phyloP scores from a whole-genome alignment of 2,113 vertebrate species.

The Pachycephala philippinensis region DNA sequence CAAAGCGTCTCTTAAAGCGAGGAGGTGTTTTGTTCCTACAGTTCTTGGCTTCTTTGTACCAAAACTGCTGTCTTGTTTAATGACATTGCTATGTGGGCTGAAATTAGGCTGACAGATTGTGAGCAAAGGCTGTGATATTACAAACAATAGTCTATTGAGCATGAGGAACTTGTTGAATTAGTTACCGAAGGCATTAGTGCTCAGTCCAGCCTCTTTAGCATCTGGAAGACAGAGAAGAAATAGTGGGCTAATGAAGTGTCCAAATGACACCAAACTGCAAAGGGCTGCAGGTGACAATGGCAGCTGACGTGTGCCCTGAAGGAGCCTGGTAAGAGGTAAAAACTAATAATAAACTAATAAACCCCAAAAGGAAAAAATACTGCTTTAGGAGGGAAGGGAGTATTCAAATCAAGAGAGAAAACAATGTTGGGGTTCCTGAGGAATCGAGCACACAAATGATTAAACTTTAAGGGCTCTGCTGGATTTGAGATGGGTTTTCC shows the following conservation, averaged over 20 bases:
- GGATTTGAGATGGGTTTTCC: not conserved
- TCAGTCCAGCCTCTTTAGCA: constrained; percentile 6
- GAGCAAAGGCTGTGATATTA: constrained; percentile 47
- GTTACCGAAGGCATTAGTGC: constrained; percentile 14
- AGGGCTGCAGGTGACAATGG: constrained; percentile 12
- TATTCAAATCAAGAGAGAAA: not conserved
- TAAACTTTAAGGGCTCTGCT: not conserved
- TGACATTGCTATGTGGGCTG: constrained; percentile 44
- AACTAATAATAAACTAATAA: not conserved
- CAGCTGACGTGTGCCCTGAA: not conserved
- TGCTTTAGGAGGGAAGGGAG: not conserved
- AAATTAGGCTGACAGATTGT: constrained; percentile 59
- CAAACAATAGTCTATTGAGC: constrained; percentile 46
- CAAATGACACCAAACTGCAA: not conserved
- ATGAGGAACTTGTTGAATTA: constrained; percentile 45
- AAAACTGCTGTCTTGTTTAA: constrained; percentile 20
- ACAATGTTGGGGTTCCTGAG: not conserved
- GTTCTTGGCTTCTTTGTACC: constrained; percentile 28
- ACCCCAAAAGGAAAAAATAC: not conserved
- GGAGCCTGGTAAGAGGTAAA: not conserved
- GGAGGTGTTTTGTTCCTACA: constrained; percentile 28
- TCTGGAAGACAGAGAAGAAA: constrained; percentile 38
- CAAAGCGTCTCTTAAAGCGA: not conserved
- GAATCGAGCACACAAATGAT: not conserved
- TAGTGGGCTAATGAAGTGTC: not conserved